Conservation (phyloP, 2,113 vertebrate species). For the Asarcornis scutulata region DNA sequence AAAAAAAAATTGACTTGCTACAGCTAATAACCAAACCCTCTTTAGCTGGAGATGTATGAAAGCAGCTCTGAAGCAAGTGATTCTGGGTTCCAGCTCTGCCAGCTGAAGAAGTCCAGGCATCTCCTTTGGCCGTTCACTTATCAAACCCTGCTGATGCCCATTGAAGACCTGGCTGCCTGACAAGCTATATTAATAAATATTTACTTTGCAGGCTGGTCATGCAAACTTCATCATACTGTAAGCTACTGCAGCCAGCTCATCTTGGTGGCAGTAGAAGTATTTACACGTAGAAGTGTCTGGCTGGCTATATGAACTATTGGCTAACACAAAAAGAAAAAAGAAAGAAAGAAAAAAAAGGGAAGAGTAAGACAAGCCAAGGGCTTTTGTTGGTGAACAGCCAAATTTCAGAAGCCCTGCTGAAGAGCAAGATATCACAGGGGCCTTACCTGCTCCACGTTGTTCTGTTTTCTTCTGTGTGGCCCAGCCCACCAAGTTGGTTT, state of each 20-base stretch:
- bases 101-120: neutral
- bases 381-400: neutral
- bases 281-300: neutral
- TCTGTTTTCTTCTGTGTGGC: conserved; percentile 77
- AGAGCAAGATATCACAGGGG: neutral
- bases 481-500: conserved; percentile 83
- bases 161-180: neutral
- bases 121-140: neutral
- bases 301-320: neutral
- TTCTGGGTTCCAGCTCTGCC: neutral
- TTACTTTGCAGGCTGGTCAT: neutral
- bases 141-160: neutral
- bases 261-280: neutral
- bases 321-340: neutral
- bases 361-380: neutral
- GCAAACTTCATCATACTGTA: neutral
- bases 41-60: neutral
- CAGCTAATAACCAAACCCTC: neutral
- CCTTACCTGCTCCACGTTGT: conserved; percentile 65
- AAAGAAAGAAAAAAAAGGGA: neutral
- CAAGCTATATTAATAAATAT: neutral
- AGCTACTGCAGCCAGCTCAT: neutral
- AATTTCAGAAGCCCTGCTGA: neutral
- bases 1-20: neutral
- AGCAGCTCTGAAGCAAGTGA: neutral